Evolutionary conservation across 2,113 vertebrate genomes (phyloP).

Genomic region (Daubentonia madagascariensis): DNA sequence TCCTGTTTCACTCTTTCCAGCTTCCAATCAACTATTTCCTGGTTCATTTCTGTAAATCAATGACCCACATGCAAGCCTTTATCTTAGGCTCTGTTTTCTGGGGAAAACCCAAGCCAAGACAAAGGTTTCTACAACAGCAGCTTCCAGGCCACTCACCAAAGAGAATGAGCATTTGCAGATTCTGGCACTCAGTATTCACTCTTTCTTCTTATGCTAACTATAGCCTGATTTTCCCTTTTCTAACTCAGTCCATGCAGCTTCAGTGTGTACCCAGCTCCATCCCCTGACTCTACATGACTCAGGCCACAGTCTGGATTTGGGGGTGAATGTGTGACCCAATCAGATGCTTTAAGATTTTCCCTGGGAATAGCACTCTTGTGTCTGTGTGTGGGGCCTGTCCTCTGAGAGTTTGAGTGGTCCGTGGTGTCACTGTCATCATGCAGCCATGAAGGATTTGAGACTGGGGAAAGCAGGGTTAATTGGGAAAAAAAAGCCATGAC

Average conservation of each 20-base stretch:
- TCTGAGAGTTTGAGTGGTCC: not conserved
- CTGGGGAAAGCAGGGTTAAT: not conserved
- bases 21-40: not conserved
- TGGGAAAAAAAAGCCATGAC: not conserved
- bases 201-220: not conserved
- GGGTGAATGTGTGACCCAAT: not conserved
- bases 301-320: not conserved
- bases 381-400: not conserved
- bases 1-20: not conserved
- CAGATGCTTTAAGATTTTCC: not conserved
- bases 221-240: not conserved
- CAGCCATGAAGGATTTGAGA: not conserved
- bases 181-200: not conserved
- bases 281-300: not conserved
- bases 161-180: not conserved
- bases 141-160: not conserved
- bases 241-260: not conserved
- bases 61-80: not conserved
- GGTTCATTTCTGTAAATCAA: conserved; percentile 16
- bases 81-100: conserved; percentile 12
- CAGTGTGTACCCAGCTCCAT: not conserved
- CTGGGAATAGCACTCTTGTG: not conserved
- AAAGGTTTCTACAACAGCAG: not conserved
- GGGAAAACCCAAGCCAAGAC: not conserved
- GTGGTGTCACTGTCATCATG: not conserved